Conservation (phyloP, 2,888 invertebrate genomes). For the Phymatocera aterrima region DNA sequence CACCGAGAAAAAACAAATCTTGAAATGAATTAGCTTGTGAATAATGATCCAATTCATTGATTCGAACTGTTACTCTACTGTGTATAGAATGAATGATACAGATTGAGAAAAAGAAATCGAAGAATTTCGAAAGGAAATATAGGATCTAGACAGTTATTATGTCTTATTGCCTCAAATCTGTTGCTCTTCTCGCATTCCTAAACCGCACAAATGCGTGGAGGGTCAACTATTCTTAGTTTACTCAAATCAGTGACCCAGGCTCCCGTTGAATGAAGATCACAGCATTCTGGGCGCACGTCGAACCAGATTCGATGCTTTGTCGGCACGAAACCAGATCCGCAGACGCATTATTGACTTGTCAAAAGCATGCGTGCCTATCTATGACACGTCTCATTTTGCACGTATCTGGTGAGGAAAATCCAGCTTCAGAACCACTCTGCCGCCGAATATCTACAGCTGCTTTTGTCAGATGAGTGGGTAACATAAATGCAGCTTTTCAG, state of each 20-base stretch:
- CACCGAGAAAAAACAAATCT: too few relatives aligned
- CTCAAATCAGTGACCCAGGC: slow-evolving; percentile 12
- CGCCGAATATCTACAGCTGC: neutral
- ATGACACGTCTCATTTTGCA: neutral
- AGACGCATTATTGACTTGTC: neutral
- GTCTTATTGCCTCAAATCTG: neutral
- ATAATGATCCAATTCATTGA: too few relatives aligned
- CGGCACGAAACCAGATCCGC: neutral
- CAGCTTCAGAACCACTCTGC: neutral
- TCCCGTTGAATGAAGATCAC: neutral
- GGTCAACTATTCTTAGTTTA: slow-evolving; percentile 24
- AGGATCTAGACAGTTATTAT: neutral
- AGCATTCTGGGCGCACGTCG: neutral
- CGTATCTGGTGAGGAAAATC: neutral
- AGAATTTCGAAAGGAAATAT: neutral
- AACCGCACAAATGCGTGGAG: neutral
- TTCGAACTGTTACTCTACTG: too few relatives aligned
- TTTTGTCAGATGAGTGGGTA: neutral
- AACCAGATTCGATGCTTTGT: neutral
- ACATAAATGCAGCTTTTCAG: too few relatives aligned
- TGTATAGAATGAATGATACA: too few relatives aligned
- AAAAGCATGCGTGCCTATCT: neutral
- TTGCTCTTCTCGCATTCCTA: neutral
- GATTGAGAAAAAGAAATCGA: neutral
- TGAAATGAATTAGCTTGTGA: too few relatives aligned